Conservation (phyloP, 2,888 invertebrate genomes). For the Amaurobius ferox region DNA sequence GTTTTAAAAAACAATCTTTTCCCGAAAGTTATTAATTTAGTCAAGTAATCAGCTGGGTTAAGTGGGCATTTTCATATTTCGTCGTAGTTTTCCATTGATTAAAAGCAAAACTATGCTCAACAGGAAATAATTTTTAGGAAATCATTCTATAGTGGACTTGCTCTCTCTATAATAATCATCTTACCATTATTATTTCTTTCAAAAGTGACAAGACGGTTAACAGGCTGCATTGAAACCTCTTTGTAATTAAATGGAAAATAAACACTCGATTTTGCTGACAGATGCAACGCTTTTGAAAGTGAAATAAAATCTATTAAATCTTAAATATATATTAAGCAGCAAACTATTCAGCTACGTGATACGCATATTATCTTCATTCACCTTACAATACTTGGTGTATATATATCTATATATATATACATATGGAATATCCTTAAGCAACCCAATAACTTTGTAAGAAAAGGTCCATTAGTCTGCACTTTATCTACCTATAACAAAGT, state of each 20-base stretch:
- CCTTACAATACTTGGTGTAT: no score
- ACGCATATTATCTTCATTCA: no score
- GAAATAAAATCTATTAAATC: no score
- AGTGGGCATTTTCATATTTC: slow-evolving; percentile 29
- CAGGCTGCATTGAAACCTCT: neutral
- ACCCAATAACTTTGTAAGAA: no score
- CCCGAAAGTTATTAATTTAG: slow-evolving; percentile 47
- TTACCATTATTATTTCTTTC: neutral
- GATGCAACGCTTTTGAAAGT: no score
- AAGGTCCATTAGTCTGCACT: no score
- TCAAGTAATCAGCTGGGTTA: slow-evolving; percentile 28
- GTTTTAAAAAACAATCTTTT: slow-evolving; percentile 31
- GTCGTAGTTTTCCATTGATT: slow-evolving; percentile 22
- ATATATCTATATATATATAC: no score
- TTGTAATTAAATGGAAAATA: neutral
- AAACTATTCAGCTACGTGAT: no score
- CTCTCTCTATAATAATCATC: neutral
- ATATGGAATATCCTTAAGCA: no score
- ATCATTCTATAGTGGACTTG: neutral
- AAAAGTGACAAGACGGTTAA: neutral
- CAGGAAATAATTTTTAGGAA: slow-evolving; percentile 20
- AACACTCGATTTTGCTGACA: no score
- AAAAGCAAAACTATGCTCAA: slow-evolving; percentile 4
- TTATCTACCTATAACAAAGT: no score
- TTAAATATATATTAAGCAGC: no score